Evolutionary conservation across 2,888 invertebrate genomes (phyloP), one percentile per base, ranked within the genome.

Genomic region (Acronicta alni): DNA sequence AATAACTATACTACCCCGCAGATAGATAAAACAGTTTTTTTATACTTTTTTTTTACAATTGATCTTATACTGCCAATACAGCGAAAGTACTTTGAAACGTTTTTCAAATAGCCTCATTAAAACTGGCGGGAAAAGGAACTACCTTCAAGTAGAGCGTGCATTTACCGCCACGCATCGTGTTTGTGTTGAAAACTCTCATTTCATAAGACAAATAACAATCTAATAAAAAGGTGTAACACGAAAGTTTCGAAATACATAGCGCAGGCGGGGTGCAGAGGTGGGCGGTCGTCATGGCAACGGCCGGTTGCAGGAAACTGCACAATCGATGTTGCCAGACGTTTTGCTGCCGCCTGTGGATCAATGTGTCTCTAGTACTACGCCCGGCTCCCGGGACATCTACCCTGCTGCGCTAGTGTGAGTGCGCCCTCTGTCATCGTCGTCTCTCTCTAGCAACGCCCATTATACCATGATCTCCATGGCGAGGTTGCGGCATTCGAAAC

Each of bases 321-420:
- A 94, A 93, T 94, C 94, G 91, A 94, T 94, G 93, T 87, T 88
- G 91, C 92, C 92, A 93, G 94, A 94, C 93, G 91, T 86, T 81
- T 78, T 57, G 79, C 64, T 76, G 73, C 83, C 81, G 84, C 81
- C 84, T 92, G 88, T 93, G 92, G 94, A 93, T 93, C 94, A 94
- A 94, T 93, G 94, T 94, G 94, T 94, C 92, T 93, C 92, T 94
- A 94, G 94, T 93, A 94, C 94, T 94, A 94, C 92, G 93, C 89
- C 87, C 89, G 89, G 83, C 87, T 86, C 90, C 90, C 90, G 92
- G 90, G 89, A 87, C 89, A 89, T 88, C 89, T 90, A 86, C 87
- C 87, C 82, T 70, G 64, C 61, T 56, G 55, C 69, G 62, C 38
- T 45, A 57, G 89, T 90, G 89, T 89, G 91, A 73, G 85, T 71